Base-by-base conservation (phyloP, 2,797 vertebrate genomes). In the Denticeps clupeoides region DNA sequence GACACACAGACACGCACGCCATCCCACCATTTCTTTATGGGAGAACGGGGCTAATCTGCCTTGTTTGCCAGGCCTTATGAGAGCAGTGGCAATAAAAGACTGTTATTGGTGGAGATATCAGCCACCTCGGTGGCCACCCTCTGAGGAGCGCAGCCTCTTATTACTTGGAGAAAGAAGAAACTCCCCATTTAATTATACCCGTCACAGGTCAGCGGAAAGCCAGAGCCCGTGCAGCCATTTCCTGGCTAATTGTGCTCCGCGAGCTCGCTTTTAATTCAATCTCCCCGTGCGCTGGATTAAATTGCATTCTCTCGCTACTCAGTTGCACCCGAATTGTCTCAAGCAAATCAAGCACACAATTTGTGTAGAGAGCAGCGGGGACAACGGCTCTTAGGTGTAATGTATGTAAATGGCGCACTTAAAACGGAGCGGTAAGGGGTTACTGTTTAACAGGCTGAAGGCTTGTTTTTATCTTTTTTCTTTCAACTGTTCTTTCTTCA, bases 371-470 rank as follows among this genome's bases (percentile, higher is more conserved):
- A 57, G 56, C 43, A 11, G 43, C 25, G 49, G 49, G 53, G 63
- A 63, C 70, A 56, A 46, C 44, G 56, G 23, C 48, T 26, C 26
- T 40, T 6, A 67, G 65, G 64, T 60, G 55, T 74, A 74, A 76
- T 75, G 64, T 72, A 74, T 79, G 75, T 72, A 80, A 79, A 82
- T 79, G 74, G 67, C 69, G 74, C 65, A 72, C 71, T 76, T 74
- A 38, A 73, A 71, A 70, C 68, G 60, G 63, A 62, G 67, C 65
- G 62, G 65, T 62, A 47, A 49, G 73, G 70, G 76, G 80, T 80
- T 80, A 70, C 61, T 53, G 56, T 75, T 72, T 72, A 74, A 78
- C 69, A 73, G 68, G 66, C 64, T 68, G 67, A 81, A 70, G 56
- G 71, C 68, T 65, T 70, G 67, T 71, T 71, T 64, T 63, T 58